phyloP scores from a whole-genome alignment of 1,140 invertebrate genomes.

The Xylocopa sonorina region DNA sequence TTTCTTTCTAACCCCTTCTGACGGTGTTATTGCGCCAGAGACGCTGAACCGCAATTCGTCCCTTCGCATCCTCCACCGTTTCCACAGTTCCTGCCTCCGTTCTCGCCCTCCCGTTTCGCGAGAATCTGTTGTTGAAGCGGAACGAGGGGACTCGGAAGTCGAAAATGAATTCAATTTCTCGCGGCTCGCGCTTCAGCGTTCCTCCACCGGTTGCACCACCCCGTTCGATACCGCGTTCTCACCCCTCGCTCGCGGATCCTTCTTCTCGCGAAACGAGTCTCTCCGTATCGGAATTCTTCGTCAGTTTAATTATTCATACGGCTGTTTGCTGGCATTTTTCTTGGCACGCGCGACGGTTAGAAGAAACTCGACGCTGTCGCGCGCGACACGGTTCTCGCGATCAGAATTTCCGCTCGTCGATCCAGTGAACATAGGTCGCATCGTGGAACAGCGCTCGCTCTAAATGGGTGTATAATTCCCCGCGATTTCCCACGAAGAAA shows the following conservation, averaged over 20 bases:
- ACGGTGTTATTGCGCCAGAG: background rate
- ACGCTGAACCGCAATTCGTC: background rate
- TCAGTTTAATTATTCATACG: constrained; percentile 17
- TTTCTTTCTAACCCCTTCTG: too few relatives aligned
- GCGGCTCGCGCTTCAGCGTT: background rate
- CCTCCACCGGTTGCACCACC: background rate
- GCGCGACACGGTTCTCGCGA: background rate
- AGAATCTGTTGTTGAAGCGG: background rate
- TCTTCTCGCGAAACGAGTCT: background rate
- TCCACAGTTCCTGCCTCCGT: background rate
- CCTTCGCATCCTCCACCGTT: background rate
- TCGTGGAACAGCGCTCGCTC: background rate
- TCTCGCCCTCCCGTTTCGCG: background rate
- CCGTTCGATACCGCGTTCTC: background rate
- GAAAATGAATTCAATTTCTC: constrained; percentile 11
- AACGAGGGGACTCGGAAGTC: background rate
- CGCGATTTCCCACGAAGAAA: background rate
- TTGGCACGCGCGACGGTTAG: background rate
- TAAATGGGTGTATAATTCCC: constrained; percentile 12
- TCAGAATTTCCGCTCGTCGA: too few relatives aligned
- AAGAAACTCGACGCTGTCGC: background rate
- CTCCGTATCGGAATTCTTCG: background rate
- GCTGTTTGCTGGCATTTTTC: background rate
- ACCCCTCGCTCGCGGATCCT: background rate
- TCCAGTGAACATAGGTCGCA: background rate